Percentiles rank a stretch among this genome's conserved stretches.
These are phyloP conservation scores for Trissolcus japonicus DNA, from an alignment of 2,888 invertebrate genomes.

Conservation along the genomic window DNA sequence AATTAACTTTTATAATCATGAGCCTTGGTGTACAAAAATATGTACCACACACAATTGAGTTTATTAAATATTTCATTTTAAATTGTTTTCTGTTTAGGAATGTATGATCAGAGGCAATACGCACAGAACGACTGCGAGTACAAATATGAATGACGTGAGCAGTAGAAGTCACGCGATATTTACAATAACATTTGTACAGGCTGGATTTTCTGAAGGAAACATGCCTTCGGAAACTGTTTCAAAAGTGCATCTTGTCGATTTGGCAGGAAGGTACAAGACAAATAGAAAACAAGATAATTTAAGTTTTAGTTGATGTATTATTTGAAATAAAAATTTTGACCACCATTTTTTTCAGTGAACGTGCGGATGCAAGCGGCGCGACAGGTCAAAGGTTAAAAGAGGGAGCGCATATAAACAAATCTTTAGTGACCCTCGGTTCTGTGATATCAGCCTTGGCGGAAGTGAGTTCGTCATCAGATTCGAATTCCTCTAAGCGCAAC, in stretches of 20 bases:
- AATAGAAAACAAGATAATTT: not conserved
- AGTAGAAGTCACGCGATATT: conserved; percentile 94
- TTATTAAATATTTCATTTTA: not conserved
- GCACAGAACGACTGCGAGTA: conserved; percentile 90
- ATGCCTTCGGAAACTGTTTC: conserved; percentile 93
- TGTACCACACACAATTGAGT: not conserved
- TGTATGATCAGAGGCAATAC: conserved; percentile 88
- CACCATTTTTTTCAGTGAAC: conserved; percentile 81
- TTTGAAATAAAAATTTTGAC: not conserved
- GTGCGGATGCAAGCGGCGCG: conserved; percentile 92
- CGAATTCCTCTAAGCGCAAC: conserved; percentile 73
- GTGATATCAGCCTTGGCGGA: conserved; percentile 92
- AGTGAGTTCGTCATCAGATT: conserved; percentile 76
- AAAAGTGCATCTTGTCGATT: conserved; percentile 91
- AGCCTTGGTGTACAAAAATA: not conserved
- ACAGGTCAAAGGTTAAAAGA: conserved; percentile 93
- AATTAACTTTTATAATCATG: conserved; percentile 13
- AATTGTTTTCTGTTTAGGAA: conserved; percentile 77
- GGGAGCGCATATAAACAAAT: conserved; percentile 94
- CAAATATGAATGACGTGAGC: conserved; percentile 95
- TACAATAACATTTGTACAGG: conserved; percentile 92
- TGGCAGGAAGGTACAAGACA: conserved; percentile 86
- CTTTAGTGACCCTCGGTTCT: conserved; percentile 90
- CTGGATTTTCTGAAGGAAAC: conserved; percentile 85
- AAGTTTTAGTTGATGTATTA: not conserved